These are phyloP conservation scores for Platysternon megacephalum DNA, from an alignment of 2,113 vertebrate species.

Conservation along the genomic window DNA sequence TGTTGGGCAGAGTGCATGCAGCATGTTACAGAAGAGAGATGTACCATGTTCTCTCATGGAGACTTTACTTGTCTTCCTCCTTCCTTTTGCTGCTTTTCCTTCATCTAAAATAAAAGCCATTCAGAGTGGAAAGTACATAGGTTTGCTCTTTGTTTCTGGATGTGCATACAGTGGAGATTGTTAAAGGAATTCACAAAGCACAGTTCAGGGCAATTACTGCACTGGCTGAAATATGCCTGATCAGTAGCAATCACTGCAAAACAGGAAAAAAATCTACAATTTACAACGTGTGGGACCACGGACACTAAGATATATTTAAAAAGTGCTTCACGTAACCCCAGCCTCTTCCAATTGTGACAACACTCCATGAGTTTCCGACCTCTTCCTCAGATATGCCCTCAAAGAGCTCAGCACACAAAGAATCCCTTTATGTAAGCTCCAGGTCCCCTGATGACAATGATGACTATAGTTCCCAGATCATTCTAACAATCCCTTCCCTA, in stretches of 20 bases:
- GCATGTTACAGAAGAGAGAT: not conserved
- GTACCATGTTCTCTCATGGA: not conserved
- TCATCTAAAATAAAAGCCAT: not conserved
- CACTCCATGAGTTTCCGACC: not conserved
- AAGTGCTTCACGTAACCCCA: not conserved
- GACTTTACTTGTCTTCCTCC: not conserved
- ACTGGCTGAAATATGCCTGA: not conserved
- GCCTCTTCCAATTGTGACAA: not conserved
- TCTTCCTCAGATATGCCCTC: not conserved
- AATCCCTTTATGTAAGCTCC: not conserved
- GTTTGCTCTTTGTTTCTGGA: slow-evolving; percentile 12
- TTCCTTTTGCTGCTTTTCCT: not conserved
- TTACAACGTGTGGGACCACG: not conserved
- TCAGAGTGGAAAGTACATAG: not conserved
- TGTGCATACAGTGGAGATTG: not conserved
- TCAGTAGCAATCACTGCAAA: not conserved
- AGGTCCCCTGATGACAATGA: not conserved
- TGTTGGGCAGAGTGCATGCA: not conserved
- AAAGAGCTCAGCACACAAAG: not conserved
- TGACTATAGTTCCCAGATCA: not conserved
- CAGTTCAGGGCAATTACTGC: not conserved
- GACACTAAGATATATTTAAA: not conserved
- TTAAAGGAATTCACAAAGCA: not conserved
- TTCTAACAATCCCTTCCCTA: not conserved
- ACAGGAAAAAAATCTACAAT: not conserved